phyloP scores from a whole-genome alignment of 2,888 invertebrate species.

The Muschampia plurimacula region DNA sequence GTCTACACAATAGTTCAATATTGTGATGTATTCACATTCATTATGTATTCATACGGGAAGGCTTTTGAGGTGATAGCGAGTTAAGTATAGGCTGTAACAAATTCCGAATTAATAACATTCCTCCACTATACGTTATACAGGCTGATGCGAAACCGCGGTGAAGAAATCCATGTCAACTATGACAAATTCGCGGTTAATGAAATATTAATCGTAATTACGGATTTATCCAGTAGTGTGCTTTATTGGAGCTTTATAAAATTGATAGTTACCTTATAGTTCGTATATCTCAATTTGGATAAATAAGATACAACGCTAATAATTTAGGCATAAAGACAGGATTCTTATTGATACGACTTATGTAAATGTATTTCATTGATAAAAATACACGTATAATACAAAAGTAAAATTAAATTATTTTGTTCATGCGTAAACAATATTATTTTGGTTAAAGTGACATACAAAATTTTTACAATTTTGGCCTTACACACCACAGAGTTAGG shows the following conservation, averaged over 20 bases:
- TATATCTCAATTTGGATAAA: not conserved
- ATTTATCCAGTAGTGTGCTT: constrained; percentile 15
- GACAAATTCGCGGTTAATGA: constrained; percentile 32
- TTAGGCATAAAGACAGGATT: not conserved
- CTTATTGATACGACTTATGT: too few species aligned
- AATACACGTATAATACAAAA: too few species aligned
- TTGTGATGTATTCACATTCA: constrained; percentile 63
- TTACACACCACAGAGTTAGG: too few species aligned
- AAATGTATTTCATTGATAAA: too few species aligned
- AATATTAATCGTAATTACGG: constrained; percentile 34
- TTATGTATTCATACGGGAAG: constrained; percentile 47
- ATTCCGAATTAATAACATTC: constrained; percentile 83
- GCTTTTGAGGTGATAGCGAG: constrained; percentile 65
- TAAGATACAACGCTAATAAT: not conserved
- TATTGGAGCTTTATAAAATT: constrained; percentile 18
- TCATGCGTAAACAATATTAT: too few species aligned
- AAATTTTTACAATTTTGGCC: too few species aligned
- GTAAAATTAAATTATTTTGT: too few species aligned
- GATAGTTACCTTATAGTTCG: not conserved
- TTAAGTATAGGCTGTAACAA: constrained; percentile 82
- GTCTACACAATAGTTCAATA: constrained; percentile 45
- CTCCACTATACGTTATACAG: constrained; percentile 61
- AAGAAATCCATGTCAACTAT: constrained; percentile 33
- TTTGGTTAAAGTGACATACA: too few species aligned
- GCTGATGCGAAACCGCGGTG: constrained; percentile 48